phyloP scores from a whole-genome alignment of 2,888 invertebrate species.

The Drosophila siamana region DNA sequence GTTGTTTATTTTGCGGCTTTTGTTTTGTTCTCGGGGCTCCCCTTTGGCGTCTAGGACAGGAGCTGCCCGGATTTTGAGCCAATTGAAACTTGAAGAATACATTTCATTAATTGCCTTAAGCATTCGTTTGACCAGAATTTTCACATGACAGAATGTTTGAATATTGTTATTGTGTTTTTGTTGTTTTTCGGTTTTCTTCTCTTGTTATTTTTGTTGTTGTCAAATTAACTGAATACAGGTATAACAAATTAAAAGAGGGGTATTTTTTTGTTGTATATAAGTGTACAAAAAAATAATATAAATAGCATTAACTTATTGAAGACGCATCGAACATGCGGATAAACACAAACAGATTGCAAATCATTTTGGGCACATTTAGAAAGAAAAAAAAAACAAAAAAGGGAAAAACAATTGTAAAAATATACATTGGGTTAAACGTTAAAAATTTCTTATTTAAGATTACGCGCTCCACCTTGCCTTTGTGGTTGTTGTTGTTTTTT shows the following conservation, averaged over 20 bases:
- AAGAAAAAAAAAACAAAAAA: conserved; percentile 11
- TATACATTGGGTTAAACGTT: conserved; percentile 29
- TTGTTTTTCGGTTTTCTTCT: conserved; percentile 21
- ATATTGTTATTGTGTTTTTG: conserved; percentile 39
- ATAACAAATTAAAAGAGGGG: conserved; percentile 55
- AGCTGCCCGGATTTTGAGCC: conserved; percentile 34
- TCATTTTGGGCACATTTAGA: conserved; percentile 1
- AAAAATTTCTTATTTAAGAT: conserved; percentile 22
- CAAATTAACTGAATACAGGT: conserved; percentile 44
- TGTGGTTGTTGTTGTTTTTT: conserved; percentile 22
- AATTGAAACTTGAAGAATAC: conserved; percentile 46
- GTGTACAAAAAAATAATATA: conserved; percentile 38
- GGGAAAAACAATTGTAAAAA: conserved; percentile 29
- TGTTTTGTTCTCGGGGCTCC: neutral
- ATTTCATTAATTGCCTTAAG: conserved; percentile 48
- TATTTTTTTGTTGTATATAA: conserved; percentile 7
- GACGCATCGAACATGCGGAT: conserved; percentile 37
- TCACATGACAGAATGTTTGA: conserved; percentile 57
- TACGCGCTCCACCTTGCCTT: conserved; percentile 17
- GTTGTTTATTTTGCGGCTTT: conserved; percentile 12
- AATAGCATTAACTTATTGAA: conserved; percentile 61
- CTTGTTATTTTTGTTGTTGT: conserved; percentile 15
- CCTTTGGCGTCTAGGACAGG: conserved; percentile 53
- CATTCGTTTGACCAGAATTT: conserved; percentile 72
- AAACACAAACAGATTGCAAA: conserved; percentile 53